Percentiles rank a stretch among this genome's conserved stretches.
phyloP scores from a whole-genome alignment of 2,888 invertebrate species.

The Parascotia fuliginaria region DNA sequence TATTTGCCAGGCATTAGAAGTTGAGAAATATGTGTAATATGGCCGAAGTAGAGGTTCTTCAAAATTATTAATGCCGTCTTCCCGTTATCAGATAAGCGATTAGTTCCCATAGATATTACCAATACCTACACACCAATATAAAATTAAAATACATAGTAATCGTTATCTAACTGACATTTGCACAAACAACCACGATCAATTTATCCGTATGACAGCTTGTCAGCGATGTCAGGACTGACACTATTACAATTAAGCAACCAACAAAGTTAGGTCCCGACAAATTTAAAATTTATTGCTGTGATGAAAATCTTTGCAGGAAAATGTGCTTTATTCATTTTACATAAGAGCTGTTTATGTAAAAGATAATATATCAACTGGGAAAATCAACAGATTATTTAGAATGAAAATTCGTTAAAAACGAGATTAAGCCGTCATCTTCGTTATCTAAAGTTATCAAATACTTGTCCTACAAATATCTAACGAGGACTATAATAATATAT shows the following conservation, averaged over 20 bases:
- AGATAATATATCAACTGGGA: constrained; percentile 29
- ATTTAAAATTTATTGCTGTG: constrained; percentile 55
- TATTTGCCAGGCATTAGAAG: constrained; percentile 36
- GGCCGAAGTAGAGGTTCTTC: constrained; percentile 37
- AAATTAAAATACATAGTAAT: constrained; percentile 81
- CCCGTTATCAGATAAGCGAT: constrained; percentile 55
- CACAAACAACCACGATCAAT: constrained; percentile 83
- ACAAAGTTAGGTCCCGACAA: constrained; percentile 69
- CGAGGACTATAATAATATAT: constrained; percentile 69
- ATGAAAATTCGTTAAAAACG: constrained; percentile 80
- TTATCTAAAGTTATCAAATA: constrained; percentile 79
- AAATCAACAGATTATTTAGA: constrained; percentile 62
- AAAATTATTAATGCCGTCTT: constrained; percentile 39
- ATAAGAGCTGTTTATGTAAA: constrained; percentile 39
- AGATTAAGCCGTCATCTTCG: constrained; percentile 83
- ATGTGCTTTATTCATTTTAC: constrained; percentile 48
- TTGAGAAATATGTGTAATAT: constrained; percentile 39
- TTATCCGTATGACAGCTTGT: constrained; percentile 81
- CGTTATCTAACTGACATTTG: constrained; percentile 79
- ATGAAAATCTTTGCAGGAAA: constrained; percentile 45
- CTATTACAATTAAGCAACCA: constrained; percentile 84
- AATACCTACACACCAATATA: constrained; percentile 43
- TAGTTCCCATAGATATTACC: constrained; percentile 64
- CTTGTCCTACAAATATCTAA: constrained; percentile 70
- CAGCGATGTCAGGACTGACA: constrained; percentile 78